Evolutionary conservation across 2,888 invertebrate genomes (phyloP), one percentile per base, ranked within the genome.

Genomic region (Protodeltote pygarga): DNA sequence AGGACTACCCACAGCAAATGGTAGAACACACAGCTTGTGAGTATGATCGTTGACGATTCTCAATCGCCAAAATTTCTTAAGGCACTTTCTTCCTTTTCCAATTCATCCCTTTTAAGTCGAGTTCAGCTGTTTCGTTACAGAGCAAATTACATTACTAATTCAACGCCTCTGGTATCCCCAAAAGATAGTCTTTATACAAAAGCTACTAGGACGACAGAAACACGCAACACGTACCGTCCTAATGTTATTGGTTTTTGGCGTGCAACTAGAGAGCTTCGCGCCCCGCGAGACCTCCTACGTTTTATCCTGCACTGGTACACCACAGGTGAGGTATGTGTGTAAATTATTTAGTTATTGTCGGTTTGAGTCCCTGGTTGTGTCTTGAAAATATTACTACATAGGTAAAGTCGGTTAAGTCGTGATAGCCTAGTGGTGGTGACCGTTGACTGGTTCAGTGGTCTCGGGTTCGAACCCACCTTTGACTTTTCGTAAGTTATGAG

Each of bases 231-330:
- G 81, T 84, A 76, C 76, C 69, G 71, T 73, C 75, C 81, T 87
- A 89, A 90, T 87, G 87, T 84, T 89, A 89, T 90, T 88, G 89
- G 87, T 87, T 87, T 85, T 73, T 81, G 80, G 76, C 83, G 82
- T 78, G 79, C 80, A 57, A 71, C 68, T 65, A 68, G 66, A 71
- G 57, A 61, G 47, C 52, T 42, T 59, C 54, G 52, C 65, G 67
- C 76, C 87, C 76, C 77, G 65, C 40, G 86, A 85, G 89, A 86
- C 79, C 79, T 67, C 72, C 80, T 82, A 40, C 82, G 81, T 77
- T 84, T 85, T 83, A 86, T 87, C 77, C 75, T 47, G 65, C 62
- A 78, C 76, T 79, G 73, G 84, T 84, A 83, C 73, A 34, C 21
- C 67, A 40, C 62, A 46, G 64, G 78, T 46, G 75, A 80, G 76